A percentile compares a stretch with the other conserved stretches of the same genome.
Conservation (phyloP, 2,888 invertebrate species). For the Melipona beecheii region DNA sequence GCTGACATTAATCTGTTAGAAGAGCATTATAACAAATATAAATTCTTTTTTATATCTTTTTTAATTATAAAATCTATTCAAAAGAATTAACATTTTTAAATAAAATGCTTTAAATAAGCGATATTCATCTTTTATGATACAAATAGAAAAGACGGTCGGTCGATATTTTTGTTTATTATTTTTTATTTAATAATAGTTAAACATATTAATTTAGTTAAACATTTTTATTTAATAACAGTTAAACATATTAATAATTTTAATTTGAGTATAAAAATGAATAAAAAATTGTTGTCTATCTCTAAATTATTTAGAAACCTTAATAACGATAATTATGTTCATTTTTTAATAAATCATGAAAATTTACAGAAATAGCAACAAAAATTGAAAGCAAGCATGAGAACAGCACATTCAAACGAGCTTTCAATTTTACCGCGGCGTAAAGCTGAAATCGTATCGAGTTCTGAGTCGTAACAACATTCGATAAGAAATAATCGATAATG, state of each 20-base stretch:
- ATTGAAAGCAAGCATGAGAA: neutral
- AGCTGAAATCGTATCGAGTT: constrained; percentile 38
- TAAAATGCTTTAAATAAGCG: too few species aligned
- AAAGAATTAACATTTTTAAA: too few species aligned
- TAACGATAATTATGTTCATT: neutral
- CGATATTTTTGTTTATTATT: neutral
- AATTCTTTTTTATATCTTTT: neutral
- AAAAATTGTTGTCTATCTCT: neutral
- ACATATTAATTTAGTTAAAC: neutral
- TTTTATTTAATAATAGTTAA: neutral
- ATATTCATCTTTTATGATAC: too few species aligned
- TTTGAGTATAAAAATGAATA: neutral
- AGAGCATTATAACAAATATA: neutral
- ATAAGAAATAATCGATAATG: constrained; percentile 54
- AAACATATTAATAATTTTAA: neutral
- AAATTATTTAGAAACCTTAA: neutral
- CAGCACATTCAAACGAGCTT: neutral
- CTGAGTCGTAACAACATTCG: constrained; percentile 36
- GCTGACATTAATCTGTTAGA: neutral
- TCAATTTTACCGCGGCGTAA: constrained; percentile 43
- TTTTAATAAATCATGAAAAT: neutral
- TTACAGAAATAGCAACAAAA: neutral
- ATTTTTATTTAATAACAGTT: too few species aligned
- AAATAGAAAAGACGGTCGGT: neutral
- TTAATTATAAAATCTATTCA: too few species aligned